phyloP scores from a whole-genome alignment of 2,797 vertebrate genomes.

The Halcyon chelicuti region DNA sequence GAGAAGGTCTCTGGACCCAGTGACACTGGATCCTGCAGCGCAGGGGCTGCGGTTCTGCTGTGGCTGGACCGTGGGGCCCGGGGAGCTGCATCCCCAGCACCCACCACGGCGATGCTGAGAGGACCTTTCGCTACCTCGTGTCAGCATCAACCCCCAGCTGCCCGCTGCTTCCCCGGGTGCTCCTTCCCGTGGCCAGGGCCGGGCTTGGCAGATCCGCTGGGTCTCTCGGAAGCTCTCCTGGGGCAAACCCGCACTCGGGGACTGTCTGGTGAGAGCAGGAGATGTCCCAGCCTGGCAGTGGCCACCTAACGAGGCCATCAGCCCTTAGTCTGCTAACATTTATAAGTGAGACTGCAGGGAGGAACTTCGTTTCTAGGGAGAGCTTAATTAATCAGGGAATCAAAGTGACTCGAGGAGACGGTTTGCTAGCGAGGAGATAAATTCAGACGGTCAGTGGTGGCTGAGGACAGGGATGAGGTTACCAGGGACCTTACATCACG shows the following conservation, averaged over 20 bases:
- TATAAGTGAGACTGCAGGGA: conserved; percentile 21
- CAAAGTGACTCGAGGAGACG: not conserved
- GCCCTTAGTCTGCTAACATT: conserved; percentile 8
- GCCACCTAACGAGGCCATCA: not conserved
- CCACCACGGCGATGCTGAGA: not conserved
- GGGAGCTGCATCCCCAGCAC: no score
- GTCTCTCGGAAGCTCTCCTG: not conserved
- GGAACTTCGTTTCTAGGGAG: conserved; percentile 16
- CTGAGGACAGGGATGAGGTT: not conserved
- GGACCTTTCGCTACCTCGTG: not conserved
- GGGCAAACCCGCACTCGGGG: rapidly evolving
- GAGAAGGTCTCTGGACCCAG: not conserved
- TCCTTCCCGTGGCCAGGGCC: not conserved
- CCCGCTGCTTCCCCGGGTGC: not conserved
- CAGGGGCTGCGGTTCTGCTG: not conserved
- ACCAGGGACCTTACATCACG: not conserved
- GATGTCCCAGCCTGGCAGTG: rapidly evolving
- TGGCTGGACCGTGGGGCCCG: not conserved
- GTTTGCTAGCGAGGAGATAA: not conserved
- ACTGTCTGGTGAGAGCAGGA: not conserved
- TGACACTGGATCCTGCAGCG: not conserved
- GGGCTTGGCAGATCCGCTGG: rapidly evolving
- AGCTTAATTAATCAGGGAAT: conserved; percentile 48
- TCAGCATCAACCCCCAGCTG: not conserved
- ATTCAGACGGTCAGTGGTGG: not conserved